Conservation (phyloP, 2,797 vertebrate species). For the Schizothorax lantsangensis region DNA sequence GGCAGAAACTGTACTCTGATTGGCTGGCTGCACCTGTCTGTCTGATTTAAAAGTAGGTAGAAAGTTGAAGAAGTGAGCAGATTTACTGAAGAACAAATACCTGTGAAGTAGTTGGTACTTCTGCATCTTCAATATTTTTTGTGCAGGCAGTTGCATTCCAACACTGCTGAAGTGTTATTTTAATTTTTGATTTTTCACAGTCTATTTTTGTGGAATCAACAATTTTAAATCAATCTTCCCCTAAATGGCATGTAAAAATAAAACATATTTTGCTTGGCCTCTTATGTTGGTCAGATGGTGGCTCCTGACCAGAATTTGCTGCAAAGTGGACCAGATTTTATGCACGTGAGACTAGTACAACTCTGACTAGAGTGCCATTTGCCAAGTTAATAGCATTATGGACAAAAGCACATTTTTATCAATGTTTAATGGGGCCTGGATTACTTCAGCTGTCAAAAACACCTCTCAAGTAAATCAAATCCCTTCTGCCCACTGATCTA, state of each 20-base stretch:
- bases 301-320: background rate
- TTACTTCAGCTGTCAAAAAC: slow-evolving; percentile 48
- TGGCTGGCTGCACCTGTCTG: background rate
- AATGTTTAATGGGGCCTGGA: slow-evolving; percentile 62
- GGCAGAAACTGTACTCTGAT: background rate
- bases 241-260: background rate
- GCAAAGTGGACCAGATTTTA: slow-evolving; percentile 19
- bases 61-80: background rate
- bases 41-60: background rate
- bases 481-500: slow-evolving; percentile 55
- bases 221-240: background rate
- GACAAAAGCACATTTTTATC: slow-evolving; percentile 49
- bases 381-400: slow-evolving; percentile 50
- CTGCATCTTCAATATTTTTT: background rate
- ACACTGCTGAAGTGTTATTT: too few relatives aligned
- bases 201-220: background rate
- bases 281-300: background rate
- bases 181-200: too few relatives aligned
- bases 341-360: background rate
- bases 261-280: background rate
- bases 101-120: background rate
- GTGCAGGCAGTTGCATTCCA: too few relatives aligned
- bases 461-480: slow-evolving; percentile 56
- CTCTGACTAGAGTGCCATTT: slow-evolving; percentile 19
- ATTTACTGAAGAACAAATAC: background rate